phyloP scores from a whole-genome alignment of 1,140 invertebrate genomes.

The Maconellicoccus hirsutus region DNA sequence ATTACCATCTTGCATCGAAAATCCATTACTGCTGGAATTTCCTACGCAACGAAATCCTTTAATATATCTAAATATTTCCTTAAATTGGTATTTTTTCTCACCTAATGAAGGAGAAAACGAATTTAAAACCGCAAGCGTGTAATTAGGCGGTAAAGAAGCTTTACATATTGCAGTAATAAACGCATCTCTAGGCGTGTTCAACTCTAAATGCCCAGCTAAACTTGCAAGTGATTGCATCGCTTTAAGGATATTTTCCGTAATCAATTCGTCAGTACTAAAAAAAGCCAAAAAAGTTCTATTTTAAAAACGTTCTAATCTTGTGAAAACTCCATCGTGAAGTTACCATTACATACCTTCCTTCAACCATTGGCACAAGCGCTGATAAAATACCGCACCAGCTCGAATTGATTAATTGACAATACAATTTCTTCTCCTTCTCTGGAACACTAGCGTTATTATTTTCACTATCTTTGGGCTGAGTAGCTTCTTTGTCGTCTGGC shows the following conservation, averaged over 20 bases:
- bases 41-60: conserved; percentile 28
- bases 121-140: conserved; percentile 78
- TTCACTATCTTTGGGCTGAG: neutral
- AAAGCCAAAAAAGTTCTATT: conserved; percentile 28
- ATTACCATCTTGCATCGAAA: conserved; percentile 36
- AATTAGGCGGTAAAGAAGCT: conserved; percentile 87
- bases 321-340: neutral
- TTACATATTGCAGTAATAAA: conserved; percentile 90
- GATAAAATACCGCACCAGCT: conserved; percentile 90
- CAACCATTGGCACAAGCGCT: conserved; percentile 79
- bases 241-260: conserved; percentile 78
- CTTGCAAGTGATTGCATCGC: conserved; percentile 77
- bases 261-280: conserved; percentile 78
- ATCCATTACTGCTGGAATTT: conserved; percentile 32
- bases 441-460: conserved; percentile 36
- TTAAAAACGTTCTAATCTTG: neutral
- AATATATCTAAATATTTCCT: neutral
- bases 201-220: conserved; percentile 58
- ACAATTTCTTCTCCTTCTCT: conserved; percentile 42
- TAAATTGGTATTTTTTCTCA: neutral
- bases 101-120: conserved; percentile 29
- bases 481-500: conserved; percentile 19
- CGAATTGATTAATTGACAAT: conserved; percentile 75
- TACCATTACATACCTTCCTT: conserved; percentile 55
- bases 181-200: conserved; percentile 70